Evolutionary conservation across 2,888 invertebrate genomes (phyloP), one percentile per base, ranked within the genome.

Genomic region (Thelaira solivaga): DNA sequence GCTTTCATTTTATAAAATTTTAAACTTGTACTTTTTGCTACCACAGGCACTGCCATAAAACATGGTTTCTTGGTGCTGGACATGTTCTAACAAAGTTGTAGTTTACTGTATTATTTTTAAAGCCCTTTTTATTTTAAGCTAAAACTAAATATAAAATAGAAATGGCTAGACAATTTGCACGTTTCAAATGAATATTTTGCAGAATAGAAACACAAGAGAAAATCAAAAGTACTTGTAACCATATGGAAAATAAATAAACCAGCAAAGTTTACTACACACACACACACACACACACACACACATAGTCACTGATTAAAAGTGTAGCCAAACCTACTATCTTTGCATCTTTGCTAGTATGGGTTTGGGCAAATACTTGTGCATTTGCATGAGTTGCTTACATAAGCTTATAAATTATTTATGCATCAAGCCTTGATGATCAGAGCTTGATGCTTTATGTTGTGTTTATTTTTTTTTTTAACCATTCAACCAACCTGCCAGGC

Each of bases 371-470:
- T 71, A 43, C 75, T 59, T 65, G 75, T 79, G 64, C 69, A 76
- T 76, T 74, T 71, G 71, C 64, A 65, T 69, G 80, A 57, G 55
- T 65, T 71, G 75, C 53, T 65, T 49, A 68, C 67, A 72, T 67
- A 72, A 68, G 67, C 68, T 77, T 73, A 69, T 77, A 62, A 73
- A 77, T 73, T 64, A 77, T 77, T 77, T 77, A 77, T 67, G 68
- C 61, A 55, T 77, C 73, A 73, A 69, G 51, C 57, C 51, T 36
- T 69, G 69, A 69, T 74, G 59, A 78, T 74, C 49, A 68, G 43
- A 53, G 65, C 65, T 65, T 59, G 65, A 74, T 73, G 72, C 16
- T 29, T 68, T 57, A n/a, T n/a, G n/a, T 57, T 34, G 18, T 5
- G 11, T 7, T 53, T 67, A n/a, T 45, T 11, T 45, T 53, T 62